phyloP scores from a whole-genome alignment of 2,797 vertebrate species.

The Odontamblyopus lacepedii region DNA sequence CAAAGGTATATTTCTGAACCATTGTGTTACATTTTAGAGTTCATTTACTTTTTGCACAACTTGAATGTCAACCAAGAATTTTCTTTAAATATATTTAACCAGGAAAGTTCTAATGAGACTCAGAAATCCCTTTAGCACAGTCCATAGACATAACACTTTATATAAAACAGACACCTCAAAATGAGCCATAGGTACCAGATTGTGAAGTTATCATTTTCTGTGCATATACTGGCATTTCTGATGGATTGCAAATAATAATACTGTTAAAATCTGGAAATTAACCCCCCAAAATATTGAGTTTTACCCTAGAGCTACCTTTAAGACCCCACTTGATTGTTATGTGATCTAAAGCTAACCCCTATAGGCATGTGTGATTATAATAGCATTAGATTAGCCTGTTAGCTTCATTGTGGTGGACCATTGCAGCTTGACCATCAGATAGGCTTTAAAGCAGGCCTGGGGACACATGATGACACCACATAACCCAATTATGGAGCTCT shows the following conservation, averaged over 20 bases:
- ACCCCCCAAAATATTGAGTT: neutral
- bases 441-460: conserved; percentile 41
- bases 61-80: too few relatives aligned
- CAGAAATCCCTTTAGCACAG: too few relatives aligned
- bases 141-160: too few relatives aligned
- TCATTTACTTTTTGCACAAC: too few relatives aligned
- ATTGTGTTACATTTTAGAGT: too few relatives aligned
- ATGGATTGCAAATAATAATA: neutral
- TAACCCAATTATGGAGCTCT: conserved; percentile 52
- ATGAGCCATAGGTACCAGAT: too few relatives aligned
- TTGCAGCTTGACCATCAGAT: conserved; percentile 18
- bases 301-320: neutral
- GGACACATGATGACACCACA: conserved; percentile 35
- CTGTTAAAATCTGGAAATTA: neutral
- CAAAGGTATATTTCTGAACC: too few relatives aligned
- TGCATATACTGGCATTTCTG: neutral
- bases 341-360: conserved; percentile 27
- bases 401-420: conserved; percentile 25
- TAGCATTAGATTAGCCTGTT: conserved; percentile 45
- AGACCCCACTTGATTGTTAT: conserved; percentile 33
- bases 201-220: too few relatives aligned
- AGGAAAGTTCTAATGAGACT: too few relatives aligned
- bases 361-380: conserved; percentile 20
- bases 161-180: too few relatives aligned
- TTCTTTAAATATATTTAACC: too few relatives aligned